Evolutionary conservation across 2,888 invertebrate species (phyloP).

Genomic region (Hyposoter dolosus): DNA sequence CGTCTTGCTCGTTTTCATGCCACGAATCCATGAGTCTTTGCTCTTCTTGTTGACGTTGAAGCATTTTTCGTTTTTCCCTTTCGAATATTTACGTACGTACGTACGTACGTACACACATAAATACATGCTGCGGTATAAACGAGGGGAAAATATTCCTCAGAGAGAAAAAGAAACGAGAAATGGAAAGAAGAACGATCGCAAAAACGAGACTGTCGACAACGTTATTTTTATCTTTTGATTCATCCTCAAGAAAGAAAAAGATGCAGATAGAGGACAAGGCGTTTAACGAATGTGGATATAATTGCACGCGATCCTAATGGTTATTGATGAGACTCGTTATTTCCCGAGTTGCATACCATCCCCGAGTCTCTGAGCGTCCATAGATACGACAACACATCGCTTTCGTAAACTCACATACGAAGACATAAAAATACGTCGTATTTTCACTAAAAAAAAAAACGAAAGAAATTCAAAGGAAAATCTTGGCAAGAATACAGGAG

Average conservation of each 20-base stretch:
- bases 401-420: background rate
- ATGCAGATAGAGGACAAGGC: constrained; percentile 52
- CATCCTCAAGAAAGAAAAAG: constrained; percentile 50
- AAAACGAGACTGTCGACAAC: constrained; percentile 41
- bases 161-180: constrained; percentile 25
- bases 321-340: constrained; percentile 81
- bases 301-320: constrained; percentile 82
- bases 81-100: constrained; percentile 17
- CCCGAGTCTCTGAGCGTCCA: constrained; percentile 42
- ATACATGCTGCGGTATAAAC: constrained; percentile 16
- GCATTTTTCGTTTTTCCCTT: constrained; percentile 37
- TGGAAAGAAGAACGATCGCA: constrained; percentile 39
- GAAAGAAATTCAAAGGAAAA: constrained; percentile 25
- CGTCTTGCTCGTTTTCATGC: constrained; percentile 28
- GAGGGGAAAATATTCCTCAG: constrained; percentile 40
- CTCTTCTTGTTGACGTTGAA: constrained; percentile 21
- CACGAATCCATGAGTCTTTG: constrained; percentile 38
- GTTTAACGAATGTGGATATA: constrained; percentile 81
- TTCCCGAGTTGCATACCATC: constrained; percentile 64
- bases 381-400: constrained; percentile 30
- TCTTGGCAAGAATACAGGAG: background rate
- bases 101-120: background rate
- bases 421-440: background rate
- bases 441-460: constrained; percentile 36
- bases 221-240: constrained; percentile 64